A percentile compares a stretch with the other conserved stretches of the same genome.
Evolutionary conservation across 2,888 invertebrate species (phyloP).

Genomic region (Drosophila seclusa): DNA sequence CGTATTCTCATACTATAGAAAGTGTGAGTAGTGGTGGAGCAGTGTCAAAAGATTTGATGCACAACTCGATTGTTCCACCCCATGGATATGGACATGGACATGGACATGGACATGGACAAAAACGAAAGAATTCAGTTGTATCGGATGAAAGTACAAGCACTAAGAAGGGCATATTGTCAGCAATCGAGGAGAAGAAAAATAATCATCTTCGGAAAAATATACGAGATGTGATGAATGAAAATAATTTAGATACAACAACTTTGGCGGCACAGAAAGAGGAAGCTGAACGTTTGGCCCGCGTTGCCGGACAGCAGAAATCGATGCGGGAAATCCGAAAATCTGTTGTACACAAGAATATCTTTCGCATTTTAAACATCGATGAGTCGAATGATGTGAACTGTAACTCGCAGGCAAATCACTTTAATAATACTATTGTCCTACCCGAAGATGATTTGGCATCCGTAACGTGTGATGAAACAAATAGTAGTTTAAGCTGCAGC

Average conservation of each 20-base stretch:
- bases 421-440: conserved; percentile 51
- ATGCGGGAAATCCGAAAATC: conserved; percentile 93
- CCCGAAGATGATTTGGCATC: conserved; percentile 63
- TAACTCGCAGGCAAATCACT: conserved; percentile 35
- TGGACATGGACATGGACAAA: conserved; percentile 19
- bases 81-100: conserved; percentile 1
- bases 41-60: conserved; percentile 24
- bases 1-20: conserved; percentile 32
- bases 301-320: conserved; percentile 93
- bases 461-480: conserved; percentile 66
- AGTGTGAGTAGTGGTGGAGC: conserved; percentile 20
- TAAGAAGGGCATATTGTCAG: conserved; percentile 54
- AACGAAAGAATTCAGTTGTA: conserved; percentile 50
- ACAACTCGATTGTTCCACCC: conserved; percentile 26
- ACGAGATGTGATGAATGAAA: conserved; percentile 96
- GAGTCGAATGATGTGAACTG: conserved; percentile 64
- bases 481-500: conserved; percentile 70
- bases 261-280: conserved; percentile 96
- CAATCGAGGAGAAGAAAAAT: conserved; percentile 81
- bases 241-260: conserved; percentile 96
- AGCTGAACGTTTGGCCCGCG: conserved; percentile 93
- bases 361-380: conserved; percentile 85
- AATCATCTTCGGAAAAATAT: conserved; percentile 92
- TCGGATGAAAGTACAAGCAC: conserved; percentile 56
- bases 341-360: conserved; percentile 88